A percentile compares a stretch with the other conserved stretches of the same genome.
phyloP scores from a whole-genome alignment of 2,888 invertebrate species.

The Philonicus albiceps region DNA sequence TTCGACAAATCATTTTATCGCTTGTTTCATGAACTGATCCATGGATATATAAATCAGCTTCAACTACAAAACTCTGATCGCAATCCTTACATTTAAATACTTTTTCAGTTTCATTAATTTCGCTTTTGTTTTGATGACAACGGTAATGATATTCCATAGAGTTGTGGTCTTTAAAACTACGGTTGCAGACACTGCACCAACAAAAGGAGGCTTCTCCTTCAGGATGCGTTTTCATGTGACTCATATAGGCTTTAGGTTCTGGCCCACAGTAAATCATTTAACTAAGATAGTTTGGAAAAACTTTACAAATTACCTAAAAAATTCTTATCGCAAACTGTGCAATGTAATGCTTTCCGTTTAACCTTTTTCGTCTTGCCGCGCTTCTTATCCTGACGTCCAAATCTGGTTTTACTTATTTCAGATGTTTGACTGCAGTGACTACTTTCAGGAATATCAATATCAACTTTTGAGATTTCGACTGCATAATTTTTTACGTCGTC shows the following conservation, averaged over 20 bases:
- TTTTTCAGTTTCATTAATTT: not conserved
- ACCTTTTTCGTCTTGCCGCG: not conserved
- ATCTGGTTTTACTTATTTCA: not conserved
- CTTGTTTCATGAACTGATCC: slow-evolving; percentile 61
- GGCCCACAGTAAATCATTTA: not conserved
- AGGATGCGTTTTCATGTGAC: slow-evolving; percentile 22
- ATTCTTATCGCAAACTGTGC: slow-evolving; percentile 32
- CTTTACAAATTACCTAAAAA: slow-evolving; percentile 18
- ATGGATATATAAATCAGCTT: slow-evolving; percentile 66
- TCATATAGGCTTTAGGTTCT: not conserved
- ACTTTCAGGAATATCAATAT: not conserved
- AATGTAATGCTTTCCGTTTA: not conserved
- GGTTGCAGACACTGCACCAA: slow-evolving; percentile 18
- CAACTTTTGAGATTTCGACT: not conserved
- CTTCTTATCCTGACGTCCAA: not conserved
- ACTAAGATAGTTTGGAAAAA: not conserved
- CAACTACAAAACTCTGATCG: slow-evolving; percentile 63
- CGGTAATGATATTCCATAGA: slow-evolving; percentile 39
- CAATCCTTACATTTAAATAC: slow-evolving; percentile 62
- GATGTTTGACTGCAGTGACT: not conserved
- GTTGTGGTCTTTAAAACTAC: not conserved
- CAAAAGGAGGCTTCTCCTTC: not conserved
- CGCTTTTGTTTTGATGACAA: slow-evolving; percentile 14
- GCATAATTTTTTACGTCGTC: not conserved
- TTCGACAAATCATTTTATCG: slow-evolving; percentile 62